Conservation (phyloP, 2,113 vertebrate genomes). For the Athene noctua region DNA sequence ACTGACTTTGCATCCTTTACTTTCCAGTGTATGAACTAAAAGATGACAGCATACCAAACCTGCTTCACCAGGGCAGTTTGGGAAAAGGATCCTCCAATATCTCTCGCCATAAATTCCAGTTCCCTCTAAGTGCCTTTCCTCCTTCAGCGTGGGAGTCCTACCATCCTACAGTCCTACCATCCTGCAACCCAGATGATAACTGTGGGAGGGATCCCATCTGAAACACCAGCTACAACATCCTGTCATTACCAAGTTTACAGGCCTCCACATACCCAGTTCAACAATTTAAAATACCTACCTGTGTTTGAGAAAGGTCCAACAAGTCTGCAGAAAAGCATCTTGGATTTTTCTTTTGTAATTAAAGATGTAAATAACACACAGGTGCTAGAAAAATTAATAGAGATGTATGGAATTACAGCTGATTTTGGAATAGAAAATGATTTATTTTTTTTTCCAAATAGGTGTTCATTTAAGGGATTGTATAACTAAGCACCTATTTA, state of each 20-base stretch:
- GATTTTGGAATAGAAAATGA: not conserved
- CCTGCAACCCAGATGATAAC: not conserved
- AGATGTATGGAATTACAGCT: not conserved
- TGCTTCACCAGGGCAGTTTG: not conserved
- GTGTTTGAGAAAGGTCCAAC: not conserved
- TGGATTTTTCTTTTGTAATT: not conserved
- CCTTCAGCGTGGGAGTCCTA: not conserved
- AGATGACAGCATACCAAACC: not conserved
- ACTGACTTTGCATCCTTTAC: not conserved
- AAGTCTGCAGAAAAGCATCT: not conserved
- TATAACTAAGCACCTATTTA: not conserved
- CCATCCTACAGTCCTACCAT: not conserved
- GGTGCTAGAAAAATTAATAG: not conserved
- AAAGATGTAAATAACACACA: not conserved
- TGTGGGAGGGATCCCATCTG: not conserved
- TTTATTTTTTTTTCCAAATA: not conserved
- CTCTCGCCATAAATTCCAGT: not conserved
- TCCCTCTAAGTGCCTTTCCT: not conserved
- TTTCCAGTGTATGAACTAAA: not conserved
- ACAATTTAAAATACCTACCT: not conserved
- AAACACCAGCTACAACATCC: fast-evolving
- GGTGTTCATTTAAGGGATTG: not conserved
- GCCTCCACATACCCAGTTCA: not conserved
- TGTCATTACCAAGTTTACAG: not conserved
- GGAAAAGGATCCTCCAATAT: not conserved